phyloP scores from a whole-genome alignment of 2,113 vertebrate species.

The Crotalus horridus region DNA sequence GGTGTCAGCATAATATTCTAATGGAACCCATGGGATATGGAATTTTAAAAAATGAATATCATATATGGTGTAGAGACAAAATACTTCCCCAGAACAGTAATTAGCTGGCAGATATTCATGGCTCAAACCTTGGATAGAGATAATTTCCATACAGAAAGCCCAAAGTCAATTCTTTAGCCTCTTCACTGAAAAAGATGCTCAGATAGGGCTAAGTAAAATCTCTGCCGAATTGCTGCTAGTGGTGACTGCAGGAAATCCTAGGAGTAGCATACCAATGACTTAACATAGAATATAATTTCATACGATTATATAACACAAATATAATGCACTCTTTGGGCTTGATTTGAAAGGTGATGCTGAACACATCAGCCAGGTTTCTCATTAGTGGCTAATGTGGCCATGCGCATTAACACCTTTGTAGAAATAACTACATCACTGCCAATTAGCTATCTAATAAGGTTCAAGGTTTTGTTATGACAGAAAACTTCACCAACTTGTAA shows the following conservation, averaged over 20 bases:
- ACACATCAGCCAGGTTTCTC: neutral
- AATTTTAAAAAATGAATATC: neutral
- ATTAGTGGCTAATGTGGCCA: neutral
- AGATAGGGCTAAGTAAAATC: neutral
- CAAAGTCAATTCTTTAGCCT: neutral
- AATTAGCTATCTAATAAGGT: neutral
- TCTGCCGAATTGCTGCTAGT: neutral
- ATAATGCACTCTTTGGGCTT: neutral
- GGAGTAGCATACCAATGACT: neutral
- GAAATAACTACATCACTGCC: neutral
- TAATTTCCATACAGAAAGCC: neutral
- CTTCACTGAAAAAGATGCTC: neutral
- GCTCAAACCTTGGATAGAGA: neutral
- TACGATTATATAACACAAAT: neutral
- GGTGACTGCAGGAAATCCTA: neutral
- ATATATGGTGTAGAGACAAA: neutral
- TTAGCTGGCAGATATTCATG: neutral
- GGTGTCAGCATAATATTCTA: constrained; percentile 1
- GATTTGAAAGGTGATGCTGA: neutral
- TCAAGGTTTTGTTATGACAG: neutral
- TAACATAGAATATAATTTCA: neutral
- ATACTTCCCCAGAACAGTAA: neutral
- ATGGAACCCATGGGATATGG: neutral
- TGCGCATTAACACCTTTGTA: neutral
- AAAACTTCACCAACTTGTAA: neutral